These are phyloP conservation scores for Danio jaintianensis DNA, from an alignment of 2,797 vertebrate genomes.

Conservation along the genomic window DNA sequence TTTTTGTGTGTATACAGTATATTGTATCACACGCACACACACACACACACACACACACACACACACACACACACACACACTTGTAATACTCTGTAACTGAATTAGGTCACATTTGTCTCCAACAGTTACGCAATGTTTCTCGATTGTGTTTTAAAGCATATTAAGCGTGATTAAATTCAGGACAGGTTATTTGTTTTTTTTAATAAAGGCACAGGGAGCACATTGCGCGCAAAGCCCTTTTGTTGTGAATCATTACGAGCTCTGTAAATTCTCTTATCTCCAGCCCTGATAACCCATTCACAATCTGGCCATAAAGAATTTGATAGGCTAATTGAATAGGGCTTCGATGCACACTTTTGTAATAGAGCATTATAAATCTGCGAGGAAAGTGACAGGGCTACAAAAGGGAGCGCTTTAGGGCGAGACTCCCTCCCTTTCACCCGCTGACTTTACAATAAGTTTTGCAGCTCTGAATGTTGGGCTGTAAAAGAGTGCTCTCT, in stretches of 20 bases:
- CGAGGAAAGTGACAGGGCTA: slow-evolving; percentile 56
- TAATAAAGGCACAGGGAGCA: slow-evolving; percentile 13
- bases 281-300: slow-evolving; percentile 62
- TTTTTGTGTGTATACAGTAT: background rate
- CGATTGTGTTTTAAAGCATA: background rate
- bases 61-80: no score
- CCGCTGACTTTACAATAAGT: slow-evolving; percentile 65
- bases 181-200: slow-evolving; percentile 1
- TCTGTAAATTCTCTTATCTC: slow-evolving; percentile 61
- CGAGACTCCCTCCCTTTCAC: slow-evolving; percentile 52
- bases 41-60: no score
- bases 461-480: slow-evolving; percentile 56
- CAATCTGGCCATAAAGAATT: slow-evolving; percentile 62
- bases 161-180: slow-evolving; percentile 14
- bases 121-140: background rate
- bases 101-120: background rate
- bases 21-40: background rate
- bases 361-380: slow-evolving; percentile 62
- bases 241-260: slow-evolving; percentile 56
- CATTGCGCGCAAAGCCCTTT: slow-evolving; percentile 40
- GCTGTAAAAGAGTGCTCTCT: slow-evolving; percentile 58
- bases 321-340: slow-evolving; percentile 68
- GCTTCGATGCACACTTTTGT: slow-evolving; percentile 62
- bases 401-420: slow-evolving; percentile 61
- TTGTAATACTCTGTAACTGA: background rate